Evolutionary conservation across 2,797 vertebrate genomes (phyloP).

Genomic region (Lerista edwardsae): DNA sequence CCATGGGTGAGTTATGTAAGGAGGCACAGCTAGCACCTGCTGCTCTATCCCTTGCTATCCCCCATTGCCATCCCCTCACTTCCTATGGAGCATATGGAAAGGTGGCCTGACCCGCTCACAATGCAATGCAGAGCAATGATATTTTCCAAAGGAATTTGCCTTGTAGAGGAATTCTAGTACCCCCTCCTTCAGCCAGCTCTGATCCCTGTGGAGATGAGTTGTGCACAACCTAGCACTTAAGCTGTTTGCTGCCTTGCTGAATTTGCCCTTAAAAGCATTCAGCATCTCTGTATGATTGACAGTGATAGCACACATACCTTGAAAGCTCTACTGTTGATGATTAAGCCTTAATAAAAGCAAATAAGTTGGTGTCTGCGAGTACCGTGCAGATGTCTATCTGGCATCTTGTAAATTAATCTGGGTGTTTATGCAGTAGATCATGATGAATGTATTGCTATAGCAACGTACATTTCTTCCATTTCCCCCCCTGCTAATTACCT

Average conservation of each 20-base stretch:
- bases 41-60: background rate
- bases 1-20: background rate
- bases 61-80: background rate
- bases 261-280: slow-evolving; percentile 68
- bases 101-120: accelerated
- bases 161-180: background rate
- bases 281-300: slow-evolving; percentile 74
- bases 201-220: slow-evolving; percentile 34
- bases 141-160: background rate
- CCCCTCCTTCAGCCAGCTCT: background rate
- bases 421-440: slow-evolving; percentile 84
- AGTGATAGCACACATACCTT: slow-evolving; percentile 77
- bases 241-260: slow-evolving; percentile 40
- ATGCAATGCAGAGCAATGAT: background rate
- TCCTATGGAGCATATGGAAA: background rate
- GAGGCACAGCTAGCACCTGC: background rate
- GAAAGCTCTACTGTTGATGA: slow-evolving; percentile 79
- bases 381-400: slow-evolving; percentile 79
- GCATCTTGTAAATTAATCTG: slow-evolving; percentile 84
- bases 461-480: slow-evolving; percentile 81
- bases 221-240: slow-evolving; percentile 48
- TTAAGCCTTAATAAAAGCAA: slow-evolving; percentile 83
- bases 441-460: slow-evolving; percentile 84
- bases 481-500: slow-evolving; percentile 79
- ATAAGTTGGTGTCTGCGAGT: slow-evolving; percentile 80